Evolutionary conservation across 2,113 vertebrate species (phyloP).

Genomic region (Zingel zingel): DNA sequence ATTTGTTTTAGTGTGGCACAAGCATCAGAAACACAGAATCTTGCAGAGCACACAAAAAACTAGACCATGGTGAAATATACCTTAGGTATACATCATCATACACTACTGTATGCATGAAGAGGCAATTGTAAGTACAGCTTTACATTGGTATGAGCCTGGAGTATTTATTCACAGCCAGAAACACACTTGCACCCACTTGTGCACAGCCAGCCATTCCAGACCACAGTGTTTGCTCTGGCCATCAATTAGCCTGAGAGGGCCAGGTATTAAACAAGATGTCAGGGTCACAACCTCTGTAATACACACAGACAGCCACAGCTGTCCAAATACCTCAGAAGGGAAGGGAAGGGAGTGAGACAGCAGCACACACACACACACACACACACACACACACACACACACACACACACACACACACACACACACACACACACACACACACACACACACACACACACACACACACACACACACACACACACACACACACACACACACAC

Average conservation of each 20-base stretch:
- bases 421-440: background rate
- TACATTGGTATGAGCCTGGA: constrained; percentile 12
- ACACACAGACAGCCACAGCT: constrained; percentile 81
- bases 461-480: background rate
- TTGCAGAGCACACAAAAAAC: background rate
- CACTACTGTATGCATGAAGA: background rate
- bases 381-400: background rate
- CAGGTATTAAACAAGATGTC: constrained; percentile 81
- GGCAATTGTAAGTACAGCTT: constrained; percentile 7
- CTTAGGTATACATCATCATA: too few species aligned
- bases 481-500: background rate
- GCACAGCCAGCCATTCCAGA: constrained; percentile 36
- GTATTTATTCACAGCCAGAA: constrained; percentile 59
- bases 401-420: background rate
- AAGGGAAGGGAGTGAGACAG: constrained; percentile 41
- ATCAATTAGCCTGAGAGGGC: constrained; percentile 77
- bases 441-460: constrained; percentile 1
- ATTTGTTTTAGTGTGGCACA: background rate
- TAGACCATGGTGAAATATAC: background rate
- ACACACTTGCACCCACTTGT: constrained; percentile 40
- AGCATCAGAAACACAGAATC: background rate
- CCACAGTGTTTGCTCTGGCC: constrained; percentile 74
- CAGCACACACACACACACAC: background rate
- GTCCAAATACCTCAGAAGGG: constrained; percentile 79
- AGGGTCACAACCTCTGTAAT: constrained; percentile 79